A percentile compares a stretch with the other conserved stretches of the same genome.
Conservation (phyloP, 2,113 vertebrate species). For the Drymodes brunneopygia region DNA sequence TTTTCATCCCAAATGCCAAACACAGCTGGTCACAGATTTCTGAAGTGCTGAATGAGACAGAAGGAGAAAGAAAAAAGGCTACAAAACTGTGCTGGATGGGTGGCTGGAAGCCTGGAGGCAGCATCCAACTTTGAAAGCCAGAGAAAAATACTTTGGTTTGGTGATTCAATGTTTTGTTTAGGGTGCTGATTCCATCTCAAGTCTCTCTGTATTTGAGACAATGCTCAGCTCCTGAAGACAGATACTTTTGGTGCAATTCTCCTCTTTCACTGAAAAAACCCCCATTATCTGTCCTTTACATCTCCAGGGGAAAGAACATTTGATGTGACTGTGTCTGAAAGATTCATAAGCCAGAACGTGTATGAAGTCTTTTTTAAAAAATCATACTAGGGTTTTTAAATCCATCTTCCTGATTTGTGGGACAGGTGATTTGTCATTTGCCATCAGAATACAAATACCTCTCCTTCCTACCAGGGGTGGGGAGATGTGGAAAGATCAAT, state of each 20-base stretch:
- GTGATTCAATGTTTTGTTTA: not conserved
- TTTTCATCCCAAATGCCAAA: not conserved
- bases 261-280: not conserved
- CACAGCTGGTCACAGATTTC: not conserved
- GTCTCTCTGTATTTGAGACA: not conserved
- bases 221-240: not conserved
- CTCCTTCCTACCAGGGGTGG: not conserved
- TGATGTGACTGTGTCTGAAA: not conserved
- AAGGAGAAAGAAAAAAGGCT: not conserved
- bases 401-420: not conserved
- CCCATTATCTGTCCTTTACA: not conserved
- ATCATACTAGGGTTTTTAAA: not conserved
- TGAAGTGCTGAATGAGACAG: not conserved
- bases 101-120: not conserved
- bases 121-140: not conserved
- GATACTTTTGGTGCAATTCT: not conserved
- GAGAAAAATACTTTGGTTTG: not conserved
- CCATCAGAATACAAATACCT: not conserved
- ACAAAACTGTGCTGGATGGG: not conserved
- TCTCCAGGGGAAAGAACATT: not conserved
- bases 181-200: not conserved
- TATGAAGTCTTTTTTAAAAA: not conserved
- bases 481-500: not conserved
- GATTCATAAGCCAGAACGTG: not conserved
- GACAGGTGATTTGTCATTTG: not conserved